Percentiles rank a stretch among this genome's conserved stretches.
phyloP scores from a whole-genome alignment of 2,113 vertebrate genomes.

The Corythoichthys haematopterus region DNA sequence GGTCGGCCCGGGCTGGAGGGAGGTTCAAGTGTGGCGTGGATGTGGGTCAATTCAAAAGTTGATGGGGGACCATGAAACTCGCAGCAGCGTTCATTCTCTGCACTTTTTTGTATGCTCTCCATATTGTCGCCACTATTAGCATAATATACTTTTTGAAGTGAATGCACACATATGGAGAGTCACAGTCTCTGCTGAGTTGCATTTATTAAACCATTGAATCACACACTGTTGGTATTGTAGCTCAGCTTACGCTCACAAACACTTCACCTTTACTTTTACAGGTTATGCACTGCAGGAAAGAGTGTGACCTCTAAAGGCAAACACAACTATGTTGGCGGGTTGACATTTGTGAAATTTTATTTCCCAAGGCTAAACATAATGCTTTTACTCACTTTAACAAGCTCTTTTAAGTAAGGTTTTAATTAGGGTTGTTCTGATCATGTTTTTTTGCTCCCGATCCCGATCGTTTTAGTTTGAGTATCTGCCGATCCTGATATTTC shows the following conservation, averaged over 20 bases:
- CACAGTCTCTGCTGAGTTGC: constrained; percentile 2
- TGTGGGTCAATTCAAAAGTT: constrained; percentile 58
- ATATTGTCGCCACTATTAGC: constrained; percentile 25
- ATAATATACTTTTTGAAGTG: constrained; percentile 10
- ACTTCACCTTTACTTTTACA: not conserved
- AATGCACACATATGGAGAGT: constrained; percentile 15
- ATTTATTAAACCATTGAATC: not conserved
- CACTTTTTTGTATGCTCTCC: constrained; percentile 13
- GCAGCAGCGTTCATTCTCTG: constrained; percentile 60
- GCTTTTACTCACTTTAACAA: too few relatives aligned
- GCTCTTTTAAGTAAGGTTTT: too few relatives aligned
- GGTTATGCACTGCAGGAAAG: not conserved
- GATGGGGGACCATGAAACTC: constrained; percentile 64
- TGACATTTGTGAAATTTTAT: too few relatives aligned
- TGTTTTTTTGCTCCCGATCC: too few relatives aligned
- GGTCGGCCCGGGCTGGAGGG: constrained; percentile 55
- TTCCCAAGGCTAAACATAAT: too few relatives aligned
- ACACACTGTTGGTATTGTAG: not conserved
- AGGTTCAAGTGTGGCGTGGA: constrained; percentile 57
- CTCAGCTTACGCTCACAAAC: not conserved
- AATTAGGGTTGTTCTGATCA: too few relatives aligned
- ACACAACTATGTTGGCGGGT: too few relatives aligned
- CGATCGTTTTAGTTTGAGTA: too few relatives aligned
- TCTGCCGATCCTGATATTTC: too few relatives aligned
- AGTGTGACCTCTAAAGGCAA: too few relatives aligned